These are phyloP conservation scores for Mungos mungo DNA, from an alignment of 2,113 vertebrate genomes.

Conservation along the genomic window DNA sequence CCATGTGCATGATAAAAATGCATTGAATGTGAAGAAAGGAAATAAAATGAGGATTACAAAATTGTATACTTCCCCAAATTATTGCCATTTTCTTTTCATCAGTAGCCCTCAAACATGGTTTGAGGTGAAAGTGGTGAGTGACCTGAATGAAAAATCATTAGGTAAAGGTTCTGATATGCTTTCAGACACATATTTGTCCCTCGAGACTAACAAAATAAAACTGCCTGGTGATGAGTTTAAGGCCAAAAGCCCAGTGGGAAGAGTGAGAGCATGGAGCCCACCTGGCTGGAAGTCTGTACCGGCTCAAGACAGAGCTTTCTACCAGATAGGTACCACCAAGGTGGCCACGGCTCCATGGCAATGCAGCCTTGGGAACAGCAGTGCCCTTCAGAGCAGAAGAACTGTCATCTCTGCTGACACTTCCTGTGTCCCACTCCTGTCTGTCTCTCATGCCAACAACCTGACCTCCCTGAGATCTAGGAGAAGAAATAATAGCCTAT, in stretches of 20 bases:
- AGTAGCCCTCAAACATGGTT: neutral
- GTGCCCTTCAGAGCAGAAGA: neutral
- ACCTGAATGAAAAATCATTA: neutral
- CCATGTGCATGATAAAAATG: neutral
- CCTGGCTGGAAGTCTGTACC: neutral
- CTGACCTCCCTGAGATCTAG: neutral
- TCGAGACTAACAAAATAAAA: neutral
- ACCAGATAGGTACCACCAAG: rapidly evolving
- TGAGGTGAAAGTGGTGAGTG: neutral
- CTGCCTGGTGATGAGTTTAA: neutral
- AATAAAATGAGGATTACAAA: neutral
- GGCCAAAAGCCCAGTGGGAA: neutral
- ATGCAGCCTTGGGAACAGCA: neutral
- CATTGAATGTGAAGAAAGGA: neutral
- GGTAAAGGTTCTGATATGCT: neutral
- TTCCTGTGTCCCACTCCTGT: neutral
- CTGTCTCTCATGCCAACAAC: neutral
- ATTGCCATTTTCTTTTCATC: neutral
- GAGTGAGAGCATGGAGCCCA: neutral
- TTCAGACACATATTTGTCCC: neutral
- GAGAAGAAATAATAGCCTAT: neutral
- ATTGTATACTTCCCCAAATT: neutral
- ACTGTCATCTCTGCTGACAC: no score
- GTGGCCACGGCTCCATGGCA: neutral
- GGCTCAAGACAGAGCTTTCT: neutral